These are phyloP conservation scores for Drosophila kanapiae DNA, from an alignment of 1,140 invertebrate species.

Conservation along the genomic window DNA sequence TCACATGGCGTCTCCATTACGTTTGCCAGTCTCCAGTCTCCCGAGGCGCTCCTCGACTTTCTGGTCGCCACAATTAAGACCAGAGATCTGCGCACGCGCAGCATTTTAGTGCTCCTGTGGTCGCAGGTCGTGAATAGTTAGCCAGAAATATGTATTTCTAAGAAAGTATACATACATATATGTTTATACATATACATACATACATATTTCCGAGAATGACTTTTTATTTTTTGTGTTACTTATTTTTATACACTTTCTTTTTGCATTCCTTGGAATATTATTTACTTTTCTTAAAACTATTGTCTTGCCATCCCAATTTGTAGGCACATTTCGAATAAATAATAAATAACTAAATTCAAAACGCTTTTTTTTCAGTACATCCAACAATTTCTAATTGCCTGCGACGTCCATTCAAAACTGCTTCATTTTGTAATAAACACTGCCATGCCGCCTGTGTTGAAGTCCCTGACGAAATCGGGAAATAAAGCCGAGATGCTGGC, in stretches of 20 bases:
- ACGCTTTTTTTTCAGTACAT: conserved; percentile 17
- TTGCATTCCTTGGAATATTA: too few relatives aligned
- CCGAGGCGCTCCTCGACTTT: background rate
- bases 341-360: background rate
- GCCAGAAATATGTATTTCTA: background rate
- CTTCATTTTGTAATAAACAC: conserved; percentile 31
- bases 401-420: conserved; percentile 19
- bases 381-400: conserved; percentile 23
- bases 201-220: background rate
- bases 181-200: too few relatives aligned
- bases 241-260: too few relatives aligned
- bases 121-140: conserved; percentile 27
- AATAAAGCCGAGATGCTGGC: conserved; percentile 3
- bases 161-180: background rate
- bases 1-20: conserved; percentile 12
- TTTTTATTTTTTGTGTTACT: background rate
- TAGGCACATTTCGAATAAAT: background rate
- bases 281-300: background rate
- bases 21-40: conserved; percentile 4
- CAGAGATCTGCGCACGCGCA: conserved; percentile 12
- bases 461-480: background rate
- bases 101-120: conserved; percentile 18
- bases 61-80: conserved; percentile 14
- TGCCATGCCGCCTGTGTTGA: conserved; percentile 9
- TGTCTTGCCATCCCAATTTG: background rate